phyloP scores from a whole-genome alignment of 2,888 invertebrate genomes.

The Odontocolon sp. region DNA sequence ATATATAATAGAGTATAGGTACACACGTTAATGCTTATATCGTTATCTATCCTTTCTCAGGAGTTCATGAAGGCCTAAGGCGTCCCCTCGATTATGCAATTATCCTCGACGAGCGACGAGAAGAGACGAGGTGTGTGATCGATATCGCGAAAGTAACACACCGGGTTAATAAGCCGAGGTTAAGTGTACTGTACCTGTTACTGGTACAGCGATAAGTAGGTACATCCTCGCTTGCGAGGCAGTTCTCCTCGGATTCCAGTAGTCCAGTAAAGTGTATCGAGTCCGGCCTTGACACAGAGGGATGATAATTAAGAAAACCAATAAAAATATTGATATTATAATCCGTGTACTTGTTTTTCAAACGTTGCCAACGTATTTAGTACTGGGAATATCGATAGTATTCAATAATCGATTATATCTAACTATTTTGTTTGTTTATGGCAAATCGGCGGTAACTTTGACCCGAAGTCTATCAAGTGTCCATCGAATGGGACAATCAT shows the following conservation, averaged over 20 bases:
- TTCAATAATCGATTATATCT: too few species aligned
- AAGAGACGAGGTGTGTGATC: slow-evolving; percentile 53
- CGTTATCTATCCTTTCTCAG: slow-evolving; percentile 29
- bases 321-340: not conserved
- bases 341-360: too few species aligned
- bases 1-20: too few species aligned
- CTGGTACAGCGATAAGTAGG: slow-evolving; percentile 25
- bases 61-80: slow-evolving; percentile 31
- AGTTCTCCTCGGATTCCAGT: not conserved
- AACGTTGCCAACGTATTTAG: too few species aligned
- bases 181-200: slow-evolving; percentile 42
- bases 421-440: too few species aligned
- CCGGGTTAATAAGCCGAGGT: slow-evolving; percentile 60
- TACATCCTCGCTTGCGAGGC: slow-evolving; percentile 1
- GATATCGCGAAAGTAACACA: slow-evolving; percentile 54
- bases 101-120: slow-evolving; percentile 46
- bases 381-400: too few species aligned
- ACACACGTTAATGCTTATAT: slow-evolving; percentile 4
- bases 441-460: too few species aligned
- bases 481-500: too few species aligned
- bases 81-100: slow-evolving; percentile 54
- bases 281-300: not conserved
- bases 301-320: not conserved
- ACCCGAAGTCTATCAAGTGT: too few species aligned
- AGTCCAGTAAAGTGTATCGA: slow-evolving; percentile 6